Evolutionary conservation across 2,113 vertebrate genomes (phyloP), one percentile per base, ranked within the genome.

Genomic region (rabbit (Oryctolagus cuniculus)): DNA sequence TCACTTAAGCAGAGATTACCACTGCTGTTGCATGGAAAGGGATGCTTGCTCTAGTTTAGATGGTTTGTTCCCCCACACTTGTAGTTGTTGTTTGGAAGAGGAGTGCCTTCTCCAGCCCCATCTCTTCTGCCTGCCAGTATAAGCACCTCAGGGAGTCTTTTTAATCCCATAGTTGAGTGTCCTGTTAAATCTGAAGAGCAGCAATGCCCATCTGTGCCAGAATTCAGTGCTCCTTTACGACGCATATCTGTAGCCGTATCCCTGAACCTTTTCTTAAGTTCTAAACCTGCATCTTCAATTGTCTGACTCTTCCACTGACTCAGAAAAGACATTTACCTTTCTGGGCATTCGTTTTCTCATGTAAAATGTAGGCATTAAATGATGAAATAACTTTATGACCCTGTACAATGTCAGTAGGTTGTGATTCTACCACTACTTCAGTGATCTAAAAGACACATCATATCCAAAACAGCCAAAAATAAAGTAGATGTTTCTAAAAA

Each of bases 1-100:
- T 92, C 36, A 96, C 34, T 94, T 73, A 89, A 89, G 92, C 66
- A 70, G 34, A 95, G 95, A 94, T 87, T 89, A 77, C 31, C 78
- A 87, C 75, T 51, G 6, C 67, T 90, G 36, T 6, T 67, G 4
- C 31, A 31, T 17, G 72, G n/a, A 93, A 89, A 63, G 36, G 3
- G 6, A 77, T 58, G 13, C 17, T 44, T 80, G 51, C 87, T 61
- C 44, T 49, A 31, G 24, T 61, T 86, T 61, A 10, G 10, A 75
- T n/a, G 93, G 9, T 83, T 80, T 21, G 5, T 15, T 89, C 89
- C 31, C 10, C 24, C 72, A 58, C 55, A 17, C 55, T 89, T 78
- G 69, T n/a, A n/a, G n/a, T 75, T 77, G 38, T 34, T 80, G 92
- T 94, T 93, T 79, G 61, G 19, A 58, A 19, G 55, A 58, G 17